Percentiles rank a stretch among this genome's conserved stretches.
Conservation (phyloP, 2,797 vertebrate genomes). For the Clarias platycephalus region DNA sequence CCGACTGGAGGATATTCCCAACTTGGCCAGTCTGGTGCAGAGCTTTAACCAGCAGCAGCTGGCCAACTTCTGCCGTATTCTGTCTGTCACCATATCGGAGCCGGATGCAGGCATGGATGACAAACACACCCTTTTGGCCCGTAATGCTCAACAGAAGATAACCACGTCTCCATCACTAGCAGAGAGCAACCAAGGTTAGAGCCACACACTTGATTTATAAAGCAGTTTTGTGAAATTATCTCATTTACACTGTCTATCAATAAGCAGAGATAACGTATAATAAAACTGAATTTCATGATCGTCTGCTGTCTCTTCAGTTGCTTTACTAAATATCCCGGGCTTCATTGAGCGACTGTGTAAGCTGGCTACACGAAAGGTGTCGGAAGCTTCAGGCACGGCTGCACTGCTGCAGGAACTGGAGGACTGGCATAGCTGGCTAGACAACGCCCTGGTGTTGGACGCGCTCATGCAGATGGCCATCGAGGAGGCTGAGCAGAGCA, state of each 20-base stretch:
- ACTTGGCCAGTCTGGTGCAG: slow-evolving; percentile 88
- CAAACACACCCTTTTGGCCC: slow-evolving; percentile 95
- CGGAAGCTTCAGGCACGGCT: slow-evolving; percentile 87
- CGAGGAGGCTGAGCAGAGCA: slow-evolving; percentile 92
- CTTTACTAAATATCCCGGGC: slow-evolving; percentile 93
- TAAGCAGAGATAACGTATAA: neutral
- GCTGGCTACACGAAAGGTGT: slow-evolving; percentile 92
- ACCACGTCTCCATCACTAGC: slow-evolving; percentile 87
- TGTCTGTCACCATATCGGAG: slow-evolving; percentile 97
- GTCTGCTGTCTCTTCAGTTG: slow-evolving; percentile 71
- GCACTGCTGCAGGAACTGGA: slow-evolving; percentile 95
- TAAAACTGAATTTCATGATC: neutral
- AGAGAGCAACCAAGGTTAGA: slow-evolving; percentile 93
- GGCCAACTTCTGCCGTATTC: slow-evolving; percentile 97
- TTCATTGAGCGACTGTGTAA: slow-evolving; percentile 95
- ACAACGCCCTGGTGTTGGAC: slow-evolving; percentile 94
- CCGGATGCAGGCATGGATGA: slow-evolving; percentile 93
- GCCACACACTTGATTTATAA: neutral
- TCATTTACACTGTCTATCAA: neutral
- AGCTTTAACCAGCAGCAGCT: slow-evolving; percentile 98
- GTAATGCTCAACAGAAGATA: slow-evolving; percentile 94
- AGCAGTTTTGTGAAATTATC: neutral
- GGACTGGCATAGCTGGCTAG: slow-evolving; percentile 98
- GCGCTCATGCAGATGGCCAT: slow-evolving; percentile 95
- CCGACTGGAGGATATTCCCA: slow-evolving; percentile 94